Conservation (phyloP, 2,888 invertebrate genomes). For the Drosophila percnosoma region DNA sequence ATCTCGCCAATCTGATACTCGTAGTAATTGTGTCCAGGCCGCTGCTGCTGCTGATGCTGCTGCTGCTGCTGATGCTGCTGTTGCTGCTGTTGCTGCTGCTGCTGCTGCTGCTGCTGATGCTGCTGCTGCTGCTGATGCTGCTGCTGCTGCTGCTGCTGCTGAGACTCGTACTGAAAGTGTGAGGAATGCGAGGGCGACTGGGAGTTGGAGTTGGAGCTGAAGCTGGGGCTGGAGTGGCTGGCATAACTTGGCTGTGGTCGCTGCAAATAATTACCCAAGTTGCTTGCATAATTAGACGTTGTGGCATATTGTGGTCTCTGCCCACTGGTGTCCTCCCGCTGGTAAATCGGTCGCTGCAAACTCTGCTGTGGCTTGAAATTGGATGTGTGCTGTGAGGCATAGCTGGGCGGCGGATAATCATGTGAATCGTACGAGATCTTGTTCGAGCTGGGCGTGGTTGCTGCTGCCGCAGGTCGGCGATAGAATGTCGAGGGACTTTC, state of each 20-base stretch:
- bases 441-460: constrained; percentile 41
- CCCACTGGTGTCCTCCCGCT: constrained; percentile 70
- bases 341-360: constrained; percentile 58
- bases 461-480: constrained; percentile 56
- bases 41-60: constrained; percentile 49
- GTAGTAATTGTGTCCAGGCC: constrained; percentile 77
- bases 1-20: constrained; percentile 82
- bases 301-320: constrained; percentile 52
- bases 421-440: constrained; percentile 83
- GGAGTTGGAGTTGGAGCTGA: constrained; percentile 10
- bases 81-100: constrained; percentile 27
- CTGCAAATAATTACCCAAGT: constrained; percentile 83
- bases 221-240: constrained; percentile 22
- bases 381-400: constrained; percentile 69
- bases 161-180: constrained; percentile 53
- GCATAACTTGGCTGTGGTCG: constrained; percentile 58
- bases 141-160: constrained; percentile 14
- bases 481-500: constrained; percentile 62
- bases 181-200: constrained; percentile 29
- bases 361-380: constrained; percentile 60
- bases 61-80: constrained; percentile 26
- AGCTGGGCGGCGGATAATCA: constrained; percentile 83
- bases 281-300: constrained; percentile 84
- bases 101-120: constrained; percentile 37
- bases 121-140: constrained; percentile 28